phyloP scores from a whole-genome alignment of 2,113 vertebrate species.

The Fukomys damarensis region DNA sequence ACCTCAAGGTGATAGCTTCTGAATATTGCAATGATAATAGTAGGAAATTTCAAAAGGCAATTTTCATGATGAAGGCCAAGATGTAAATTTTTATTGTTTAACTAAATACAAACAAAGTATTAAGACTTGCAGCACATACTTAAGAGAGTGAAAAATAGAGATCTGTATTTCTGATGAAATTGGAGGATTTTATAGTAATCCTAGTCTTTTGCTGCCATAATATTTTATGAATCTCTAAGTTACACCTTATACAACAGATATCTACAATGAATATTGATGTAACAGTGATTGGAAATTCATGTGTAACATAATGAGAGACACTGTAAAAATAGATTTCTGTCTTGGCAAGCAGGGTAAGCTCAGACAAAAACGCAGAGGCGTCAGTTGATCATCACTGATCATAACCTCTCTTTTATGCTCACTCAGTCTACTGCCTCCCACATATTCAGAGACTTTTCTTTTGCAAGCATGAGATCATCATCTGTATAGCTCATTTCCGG shows the following conservation, averaged over 20 bases:
- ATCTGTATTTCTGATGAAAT: background rate
- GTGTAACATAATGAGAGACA: background rate
- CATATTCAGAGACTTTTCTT: background rate
- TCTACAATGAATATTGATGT: conserved; percentile 28
- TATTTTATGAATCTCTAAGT: conserved; percentile 37
- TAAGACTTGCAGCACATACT: background rate
- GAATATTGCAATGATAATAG: background rate
- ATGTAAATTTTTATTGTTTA: background rate
- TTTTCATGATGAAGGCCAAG: background rate
- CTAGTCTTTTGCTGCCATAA: background rate
- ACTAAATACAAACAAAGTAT: background rate
- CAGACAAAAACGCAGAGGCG: background rate
- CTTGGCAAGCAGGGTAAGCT: background rate
- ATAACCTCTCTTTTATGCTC: background rate
- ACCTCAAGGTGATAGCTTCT: background rate
- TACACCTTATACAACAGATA: background rate
- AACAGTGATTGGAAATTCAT: conserved; percentile 42
- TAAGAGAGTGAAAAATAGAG: background rate
- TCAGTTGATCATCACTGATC: background rate
- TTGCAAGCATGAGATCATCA: background rate
- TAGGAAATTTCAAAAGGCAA: background rate
- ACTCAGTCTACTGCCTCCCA: background rate
- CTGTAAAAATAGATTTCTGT: background rate
- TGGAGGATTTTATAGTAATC: background rate
- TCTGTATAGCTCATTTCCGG: background rate